Evolutionary conservation across 2,113 vertebrate genomes (phyloP).

Genomic region (Serilophus lunatus): DNA sequence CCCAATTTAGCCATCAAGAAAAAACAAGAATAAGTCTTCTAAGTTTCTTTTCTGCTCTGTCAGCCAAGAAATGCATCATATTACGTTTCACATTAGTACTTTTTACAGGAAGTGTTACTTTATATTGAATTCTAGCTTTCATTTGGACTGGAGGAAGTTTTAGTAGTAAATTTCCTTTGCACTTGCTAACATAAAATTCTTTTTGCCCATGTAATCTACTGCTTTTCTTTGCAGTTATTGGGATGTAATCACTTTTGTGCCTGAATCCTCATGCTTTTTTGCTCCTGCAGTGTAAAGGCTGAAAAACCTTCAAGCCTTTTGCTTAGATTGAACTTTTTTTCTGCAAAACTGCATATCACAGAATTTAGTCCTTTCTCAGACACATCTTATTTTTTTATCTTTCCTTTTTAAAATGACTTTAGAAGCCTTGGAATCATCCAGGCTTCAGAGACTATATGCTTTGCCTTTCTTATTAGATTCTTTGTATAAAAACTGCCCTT

Average conservation of each 20-base stretch:
- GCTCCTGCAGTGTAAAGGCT: neutral
- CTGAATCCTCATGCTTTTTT: neutral
- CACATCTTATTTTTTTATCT: neutral
- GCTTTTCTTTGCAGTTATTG: neutral
- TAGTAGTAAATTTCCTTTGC: neutral
- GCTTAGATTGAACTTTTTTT: neutral
- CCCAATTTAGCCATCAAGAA: slow-evolving; percentile 42
- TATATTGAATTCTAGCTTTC: slow-evolving; percentile 56
- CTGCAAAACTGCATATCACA: neutral
- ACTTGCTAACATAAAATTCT: neutral
- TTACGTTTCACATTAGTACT: slow-evolving; percentile 45
- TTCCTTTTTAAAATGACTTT: neutral
- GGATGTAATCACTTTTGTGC: neutral
- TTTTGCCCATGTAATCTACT: neutral
- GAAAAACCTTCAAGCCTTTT: neutral
- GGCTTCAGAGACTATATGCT: neutral
- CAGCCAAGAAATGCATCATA: slow-evolving; percentile 32
- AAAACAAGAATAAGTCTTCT: slow-evolving; percentile 30
- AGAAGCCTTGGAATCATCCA: neutral
- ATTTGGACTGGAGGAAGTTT: neutral
- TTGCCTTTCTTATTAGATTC: neutral
- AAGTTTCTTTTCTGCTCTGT: slow-evolving; percentile 54
- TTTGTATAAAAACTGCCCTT: neutral
- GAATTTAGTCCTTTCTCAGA: neutral
- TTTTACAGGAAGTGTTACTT: slow-evolving; percentile 50